phyloP scores from a whole-genome alignment of 92 coral and sea anemone species.

The Heliopora coerulea region DNA sequence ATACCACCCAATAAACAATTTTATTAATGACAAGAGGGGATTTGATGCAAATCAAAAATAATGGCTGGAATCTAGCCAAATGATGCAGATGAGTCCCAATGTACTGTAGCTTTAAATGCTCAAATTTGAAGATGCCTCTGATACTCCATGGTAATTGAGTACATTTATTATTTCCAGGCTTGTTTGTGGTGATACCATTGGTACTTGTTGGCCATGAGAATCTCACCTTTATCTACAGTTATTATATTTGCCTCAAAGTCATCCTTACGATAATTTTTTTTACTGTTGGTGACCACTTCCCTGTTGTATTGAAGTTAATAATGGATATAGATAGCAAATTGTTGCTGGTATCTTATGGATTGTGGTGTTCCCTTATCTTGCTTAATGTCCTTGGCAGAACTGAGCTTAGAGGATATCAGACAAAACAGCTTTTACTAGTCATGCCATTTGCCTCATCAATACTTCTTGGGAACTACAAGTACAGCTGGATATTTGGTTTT shows the following conservation, averaged over 20 bases:
- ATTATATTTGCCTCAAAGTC: background rate
- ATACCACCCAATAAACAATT: too few relatives aligned
- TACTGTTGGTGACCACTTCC: conserved; percentile 7
- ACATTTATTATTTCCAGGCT: background rate
- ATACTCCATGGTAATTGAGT: background rate
- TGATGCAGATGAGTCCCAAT: too few relatives aligned
- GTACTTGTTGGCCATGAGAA: background rate
- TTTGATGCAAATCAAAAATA: too few relatives aligned
- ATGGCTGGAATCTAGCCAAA: too few relatives aligned
- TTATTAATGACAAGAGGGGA: too few relatives aligned
- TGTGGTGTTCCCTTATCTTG: background rate
- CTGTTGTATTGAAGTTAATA: background rate
- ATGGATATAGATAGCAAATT: background rate
- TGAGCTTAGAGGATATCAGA: background rate
- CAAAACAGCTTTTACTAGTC: background rate
- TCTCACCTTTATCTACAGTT: conserved; percentile 9
- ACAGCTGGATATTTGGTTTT: conserved; percentile 7
- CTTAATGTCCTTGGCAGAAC: background rate
- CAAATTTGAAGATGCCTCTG: background rate
- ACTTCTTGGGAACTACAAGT: background rate
- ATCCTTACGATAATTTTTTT: background rate
- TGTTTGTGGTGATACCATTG: background rate
- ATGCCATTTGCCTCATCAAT: background rate
- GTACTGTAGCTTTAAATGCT: too few relatives aligned
- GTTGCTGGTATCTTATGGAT: background rate